Percentiles rank a stretch among this genome's conserved stretches.
Evolutionary conservation across 2,797 vertebrate genomes (phyloP).

Genomic region (Vireo griseus): DNA sequence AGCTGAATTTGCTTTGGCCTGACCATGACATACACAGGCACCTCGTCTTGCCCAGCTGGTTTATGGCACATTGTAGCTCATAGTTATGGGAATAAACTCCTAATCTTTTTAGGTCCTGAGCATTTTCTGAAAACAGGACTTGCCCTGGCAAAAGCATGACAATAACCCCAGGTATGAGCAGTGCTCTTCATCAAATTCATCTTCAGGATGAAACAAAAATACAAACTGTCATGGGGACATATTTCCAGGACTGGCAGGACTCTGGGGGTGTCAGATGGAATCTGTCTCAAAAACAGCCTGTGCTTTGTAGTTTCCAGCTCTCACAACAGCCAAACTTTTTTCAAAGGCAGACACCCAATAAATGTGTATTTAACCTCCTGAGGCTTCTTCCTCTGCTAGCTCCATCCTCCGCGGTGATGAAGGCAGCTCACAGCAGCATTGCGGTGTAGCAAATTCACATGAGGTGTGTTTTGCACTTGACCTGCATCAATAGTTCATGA

Average conservation of each 20-base stretch:
- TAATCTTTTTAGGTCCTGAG: background rate
- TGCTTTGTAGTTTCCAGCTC: background rate
- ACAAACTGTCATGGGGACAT: background rate
- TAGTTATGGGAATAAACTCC: background rate
- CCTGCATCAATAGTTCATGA: slow-evolving; percentile 40
- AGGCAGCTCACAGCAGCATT: background rate
- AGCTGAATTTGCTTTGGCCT: background rate
- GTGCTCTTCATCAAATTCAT: background rate
- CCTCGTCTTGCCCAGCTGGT: background rate
- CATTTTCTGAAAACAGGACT: background rate
- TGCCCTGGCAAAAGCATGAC: background rate
- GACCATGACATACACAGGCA: accelerated
- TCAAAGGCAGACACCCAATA: background rate
- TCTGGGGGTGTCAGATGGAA: background rate
- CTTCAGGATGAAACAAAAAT: background rate
- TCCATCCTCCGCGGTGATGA: background rate
- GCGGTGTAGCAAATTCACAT: slow-evolving; percentile 3
- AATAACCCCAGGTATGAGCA: background rate
- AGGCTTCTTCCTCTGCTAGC: background rate
- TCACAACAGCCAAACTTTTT: background rate
- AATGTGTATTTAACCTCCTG: slow-evolving; percentile 38
- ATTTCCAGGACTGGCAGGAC: background rate
- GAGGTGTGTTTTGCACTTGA: slow-evolving; percentile 16
- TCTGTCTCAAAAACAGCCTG: slow-evolving; percentile 6
- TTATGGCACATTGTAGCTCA: background rate